Percentiles rank a stretch among this genome's conserved stretches.
Conservation (phyloP, 2,888 invertebrate species). For the Coleophora flavipennella region DNA sequence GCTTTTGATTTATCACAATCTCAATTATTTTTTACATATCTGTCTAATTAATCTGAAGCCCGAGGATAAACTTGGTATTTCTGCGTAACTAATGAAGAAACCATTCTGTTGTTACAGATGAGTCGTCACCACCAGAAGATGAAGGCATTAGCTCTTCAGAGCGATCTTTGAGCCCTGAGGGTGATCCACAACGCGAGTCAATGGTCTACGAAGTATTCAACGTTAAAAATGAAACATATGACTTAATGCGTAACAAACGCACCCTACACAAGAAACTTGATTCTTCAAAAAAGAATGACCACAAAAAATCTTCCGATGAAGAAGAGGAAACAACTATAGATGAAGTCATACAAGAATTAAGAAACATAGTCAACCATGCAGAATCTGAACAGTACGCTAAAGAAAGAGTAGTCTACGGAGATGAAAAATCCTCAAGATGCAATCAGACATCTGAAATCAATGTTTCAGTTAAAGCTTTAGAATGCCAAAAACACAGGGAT, state of each 20-base stretch:
- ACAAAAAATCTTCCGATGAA: constrained; percentile 69
- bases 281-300: constrained; percentile 34
- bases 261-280: constrained; percentile 53
- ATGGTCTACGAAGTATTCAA: constrained; percentile 75
- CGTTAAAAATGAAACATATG: constrained; percentile 71
- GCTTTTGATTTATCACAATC: no score
- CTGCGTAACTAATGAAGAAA: not conserved
- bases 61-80: not conserved
- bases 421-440: constrained; percentile 47
- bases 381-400: constrained; percentile 78
- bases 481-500: constrained; percentile 45
- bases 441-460: constrained; percentile 59
- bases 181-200: constrained; percentile 73
- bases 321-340: constrained; percentile 88
- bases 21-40: no score
- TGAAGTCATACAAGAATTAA: constrained; percentile 88
- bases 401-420: constrained; percentile 38
- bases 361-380: constrained; percentile 88
- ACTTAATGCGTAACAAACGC: constrained; percentile 58
- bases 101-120: constrained; percentile 49
- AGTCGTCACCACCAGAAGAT: constrained; percentile 86
- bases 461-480: constrained; percentile 41
- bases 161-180: constrained; percentile 82
- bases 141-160: constrained; percentile 92
- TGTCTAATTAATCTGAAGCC: not conserved